These are phyloP conservation scores for Pyrocoelia pectoralis DNA, from an alignment of 2,888 invertebrate species.

Conservation along the genomic window DNA sequence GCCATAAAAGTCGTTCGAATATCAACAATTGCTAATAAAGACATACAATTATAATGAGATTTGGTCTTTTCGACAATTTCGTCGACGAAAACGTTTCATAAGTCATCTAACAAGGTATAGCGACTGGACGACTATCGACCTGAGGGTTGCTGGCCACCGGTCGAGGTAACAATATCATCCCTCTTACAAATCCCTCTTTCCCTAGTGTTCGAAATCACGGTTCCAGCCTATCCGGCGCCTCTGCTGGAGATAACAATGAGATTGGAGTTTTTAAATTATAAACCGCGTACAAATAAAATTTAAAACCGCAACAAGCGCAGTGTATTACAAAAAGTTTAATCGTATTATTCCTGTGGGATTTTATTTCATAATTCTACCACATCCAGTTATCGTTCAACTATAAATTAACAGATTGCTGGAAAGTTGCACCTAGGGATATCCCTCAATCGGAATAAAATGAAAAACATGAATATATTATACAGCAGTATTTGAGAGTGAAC, in stretches of 20 bases:
- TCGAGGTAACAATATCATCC: constrained; percentile 55
- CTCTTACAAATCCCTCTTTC: constrained; percentile 42
- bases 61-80: constrained; percentile 1
- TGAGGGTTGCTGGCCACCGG: constrained; percentile 49
- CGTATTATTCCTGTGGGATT: constrained; percentile 50
- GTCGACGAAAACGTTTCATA: constrained; percentile 17
- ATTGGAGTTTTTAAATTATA: constrained; percentile 46
- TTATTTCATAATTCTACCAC: constrained; percentile 50
- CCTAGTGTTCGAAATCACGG: constrained; percentile 34
- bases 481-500: too few relatives aligned
- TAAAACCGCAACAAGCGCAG: constrained; percentile 44
- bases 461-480: constrained; percentile 26
- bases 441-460: constrained; percentile 27
- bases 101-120: constrained; percentile 33
- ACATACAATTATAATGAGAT: not conserved
- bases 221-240: constrained; percentile 43
- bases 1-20: constrained; percentile 20
- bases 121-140: constrained; percentile 47
- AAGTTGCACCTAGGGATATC: constrained; percentile 41
- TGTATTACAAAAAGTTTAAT: constrained; percentile 49
- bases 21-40: not conserved
- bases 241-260: constrained; percentile 42
- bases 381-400: constrained; percentile 42
- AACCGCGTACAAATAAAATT: constrained; percentile 48
- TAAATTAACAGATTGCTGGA: constrained; percentile 42